phyloP scores from a whole-genome alignment of 2,113 vertebrate species.

The Galemys pyrenaicus region DNA sequence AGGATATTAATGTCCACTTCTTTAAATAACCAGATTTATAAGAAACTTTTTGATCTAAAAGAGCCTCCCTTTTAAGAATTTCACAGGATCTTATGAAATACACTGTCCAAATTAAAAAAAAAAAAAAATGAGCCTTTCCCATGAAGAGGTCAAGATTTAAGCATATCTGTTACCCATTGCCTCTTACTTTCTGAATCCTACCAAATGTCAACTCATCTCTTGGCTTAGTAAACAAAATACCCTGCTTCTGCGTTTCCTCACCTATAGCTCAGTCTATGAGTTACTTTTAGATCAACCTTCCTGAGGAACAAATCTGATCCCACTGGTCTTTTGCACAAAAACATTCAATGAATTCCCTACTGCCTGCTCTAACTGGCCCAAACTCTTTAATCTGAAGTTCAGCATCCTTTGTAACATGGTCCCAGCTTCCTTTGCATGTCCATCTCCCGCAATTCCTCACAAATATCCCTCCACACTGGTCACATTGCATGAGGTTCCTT shows the following conservation, averaged over 20 bases:
- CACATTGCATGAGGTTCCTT: neutral
- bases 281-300: neutral
- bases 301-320: neutral
- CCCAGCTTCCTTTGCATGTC: neutral
- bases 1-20: neutral
- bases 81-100: conserved; percentile 1
- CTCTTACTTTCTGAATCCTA: neutral
- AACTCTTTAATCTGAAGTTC: neutral
- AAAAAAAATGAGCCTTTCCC: neutral
- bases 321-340: neutral
- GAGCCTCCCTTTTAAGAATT: conserved; percentile 14
- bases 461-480: neutral
- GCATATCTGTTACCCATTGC: neutral
- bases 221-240: neutral
- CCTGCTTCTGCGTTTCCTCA: neutral
- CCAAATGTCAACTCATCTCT: neutral
- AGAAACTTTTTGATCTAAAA: conserved; percentile 17
- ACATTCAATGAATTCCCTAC: neutral
- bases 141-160: neutral
- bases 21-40: neutral
- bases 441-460: neutral
- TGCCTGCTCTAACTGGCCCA: neutral
- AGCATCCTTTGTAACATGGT: neutral
- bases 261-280: no score
- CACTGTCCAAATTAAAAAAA: neutral